Conservation (phyloP, 2,113 vertebrate genomes). For the Lepus timidus region DNA sequence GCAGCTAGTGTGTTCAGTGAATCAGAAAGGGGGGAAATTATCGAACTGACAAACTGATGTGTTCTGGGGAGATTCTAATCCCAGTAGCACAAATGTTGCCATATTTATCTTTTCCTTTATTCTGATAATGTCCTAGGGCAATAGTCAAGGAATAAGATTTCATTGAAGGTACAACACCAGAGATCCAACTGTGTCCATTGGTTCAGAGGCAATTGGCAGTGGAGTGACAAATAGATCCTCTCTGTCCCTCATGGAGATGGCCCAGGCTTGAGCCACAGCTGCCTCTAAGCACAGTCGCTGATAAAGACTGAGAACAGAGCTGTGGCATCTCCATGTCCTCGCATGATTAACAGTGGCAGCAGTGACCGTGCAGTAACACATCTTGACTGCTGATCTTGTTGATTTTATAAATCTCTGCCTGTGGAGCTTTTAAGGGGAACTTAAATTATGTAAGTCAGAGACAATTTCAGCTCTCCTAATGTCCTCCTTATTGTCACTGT, state of each 20-base stretch:
- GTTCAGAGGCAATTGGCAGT: not conserved
- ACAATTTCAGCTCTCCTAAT: not conserved
- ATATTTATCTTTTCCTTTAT: not conserved
- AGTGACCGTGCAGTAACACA: not conserved
- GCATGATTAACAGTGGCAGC: not conserved
- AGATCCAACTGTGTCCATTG: not conserved
- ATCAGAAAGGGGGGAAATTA: not conserved
- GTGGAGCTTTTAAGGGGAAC: constrained; percentile 54
- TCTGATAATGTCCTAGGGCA: not conserved
- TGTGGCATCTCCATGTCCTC: not conserved
- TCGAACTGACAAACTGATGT: not conserved
- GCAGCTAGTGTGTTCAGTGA: not conserved
- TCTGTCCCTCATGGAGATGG: rapidly evolving
- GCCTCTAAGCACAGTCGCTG: not conserved
- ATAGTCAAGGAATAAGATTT: not conserved
- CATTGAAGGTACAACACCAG: not conserved
- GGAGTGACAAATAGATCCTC: not conserved
- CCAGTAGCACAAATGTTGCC: not conserved
- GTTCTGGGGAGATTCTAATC: not conserved
- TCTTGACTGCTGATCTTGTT: constrained; percentile 30
- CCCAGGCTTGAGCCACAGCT: rapidly evolving
- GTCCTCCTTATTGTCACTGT: constrained; percentile 55
- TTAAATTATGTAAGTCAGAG: constrained; percentile 16
- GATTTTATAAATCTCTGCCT: constrained; percentile 31
- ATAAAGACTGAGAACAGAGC: not conserved